Evolutionary conservation across 2,888 invertebrate species (phyloP), one percentile per base, ranked within the genome.

Genomic region (Drosophila aldrichi): DNA sequence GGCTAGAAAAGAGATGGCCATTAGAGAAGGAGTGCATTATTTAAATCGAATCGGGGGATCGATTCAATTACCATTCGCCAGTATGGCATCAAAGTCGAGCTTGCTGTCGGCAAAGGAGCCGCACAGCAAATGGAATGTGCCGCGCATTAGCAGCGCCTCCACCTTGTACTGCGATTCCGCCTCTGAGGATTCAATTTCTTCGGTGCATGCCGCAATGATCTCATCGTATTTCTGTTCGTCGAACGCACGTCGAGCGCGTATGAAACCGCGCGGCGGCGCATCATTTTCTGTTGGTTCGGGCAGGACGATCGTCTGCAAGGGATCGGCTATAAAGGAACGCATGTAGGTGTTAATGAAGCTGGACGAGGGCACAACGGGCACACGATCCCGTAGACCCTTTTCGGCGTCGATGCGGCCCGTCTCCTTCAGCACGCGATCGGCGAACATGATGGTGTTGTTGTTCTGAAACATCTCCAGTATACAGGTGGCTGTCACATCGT

Each of bases 401-500:
- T 95, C 94, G 0, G 97, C 97, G 90, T 97, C 96, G 74, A 94
- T 93, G 74, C 94, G 94, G 2, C 93, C 93, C 0, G 91, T 94
- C 78, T 96, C 96, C 92, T 97, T 98, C 12, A 99, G 94, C 60
- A 98, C 95, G 60, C 97, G 95, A 93, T 98, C 98, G 29, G 98
- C 98, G 93, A 96, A 96, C 67, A 96, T 93, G 29, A 98, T 94
- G 25, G 97, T 96, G 73, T 94, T 95, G 83, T 96, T 96, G 90
- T 97, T 98, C 89, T 96, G 95, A 93, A 98, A 99, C 82, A 95
- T 95, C 93, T 98, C 98, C 74, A 98, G 93, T 80, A 98, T 96
- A 91, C 98, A 98, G 20, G 97, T 97, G 32, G 98, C 96, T 1
- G 98, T 98, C 1, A 98, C 95, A 94, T 99, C 98, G 94, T 98